Evolutionary conservation across 2,797 vertebrate genomes (phyloP).

Genomic region (Fundulus diaphanus): DNA sequence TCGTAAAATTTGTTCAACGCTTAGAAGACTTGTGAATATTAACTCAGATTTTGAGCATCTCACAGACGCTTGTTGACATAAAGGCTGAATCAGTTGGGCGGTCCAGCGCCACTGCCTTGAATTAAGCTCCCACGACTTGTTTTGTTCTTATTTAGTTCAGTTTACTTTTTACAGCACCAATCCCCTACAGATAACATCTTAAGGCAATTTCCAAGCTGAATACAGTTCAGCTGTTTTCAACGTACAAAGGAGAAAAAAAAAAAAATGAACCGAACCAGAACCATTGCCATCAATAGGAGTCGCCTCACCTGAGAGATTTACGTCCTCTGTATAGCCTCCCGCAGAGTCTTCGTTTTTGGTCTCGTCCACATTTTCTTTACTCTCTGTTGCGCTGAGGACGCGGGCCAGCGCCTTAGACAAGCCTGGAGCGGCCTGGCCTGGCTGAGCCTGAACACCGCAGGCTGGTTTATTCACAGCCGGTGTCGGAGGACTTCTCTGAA

Average conservation of each 20-base stretch:
- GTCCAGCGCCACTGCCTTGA: neutral
- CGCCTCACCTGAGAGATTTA: constrained; percentile 51
- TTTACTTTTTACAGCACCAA: neutral
- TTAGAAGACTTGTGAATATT: neutral
- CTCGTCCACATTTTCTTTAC: constrained; percentile 67
- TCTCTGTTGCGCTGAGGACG: constrained; percentile 69
- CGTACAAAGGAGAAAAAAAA: neutral
- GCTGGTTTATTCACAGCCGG: constrained; percentile 33
- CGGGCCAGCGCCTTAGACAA: constrained; percentile 71
- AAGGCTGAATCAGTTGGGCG: neutral
- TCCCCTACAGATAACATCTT: neutral
- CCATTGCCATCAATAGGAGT: neutral
- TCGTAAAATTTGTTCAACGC: neutral
- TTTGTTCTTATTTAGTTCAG: neutral
- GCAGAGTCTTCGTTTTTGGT: constrained; percentile 14
- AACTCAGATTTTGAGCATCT: neutral
- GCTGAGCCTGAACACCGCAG: constrained; percentile 12
- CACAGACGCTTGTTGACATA: neutral
- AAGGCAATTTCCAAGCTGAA: neutral
- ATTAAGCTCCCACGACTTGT: neutral
- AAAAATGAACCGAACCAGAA: neutral
- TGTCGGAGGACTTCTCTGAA: constrained; percentile 63
- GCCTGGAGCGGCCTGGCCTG: constrained; percentile 32
- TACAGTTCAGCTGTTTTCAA: neutral
- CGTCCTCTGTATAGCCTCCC: constrained; percentile 24